Evolutionary conservation across 2,113 vertebrate genomes (phyloP), one percentile per base, ranked within the genome.

Genomic region (Perccottus glenii): DNA sequence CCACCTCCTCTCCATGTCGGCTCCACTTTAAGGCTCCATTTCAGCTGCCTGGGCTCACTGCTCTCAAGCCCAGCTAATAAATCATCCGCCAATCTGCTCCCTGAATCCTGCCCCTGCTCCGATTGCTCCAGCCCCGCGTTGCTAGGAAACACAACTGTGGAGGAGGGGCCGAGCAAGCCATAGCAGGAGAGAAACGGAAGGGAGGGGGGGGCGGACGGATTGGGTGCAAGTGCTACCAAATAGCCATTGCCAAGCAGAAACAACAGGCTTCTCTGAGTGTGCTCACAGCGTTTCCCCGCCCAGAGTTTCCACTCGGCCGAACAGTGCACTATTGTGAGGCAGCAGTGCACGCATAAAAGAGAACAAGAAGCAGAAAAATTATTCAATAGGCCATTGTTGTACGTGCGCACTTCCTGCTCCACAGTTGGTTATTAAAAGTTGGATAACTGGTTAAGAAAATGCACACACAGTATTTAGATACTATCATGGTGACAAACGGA

Each of bases 41-140:
- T 93, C 93, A 93, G 92, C 93, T 94, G 92, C 92, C 86, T 63
- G 83, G 88, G 88, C 90, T 94, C 93, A 82, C 92, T 79, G 78
- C 85, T 89, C 93, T 92, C 86, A 64, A 90, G 92, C 92, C 92
- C 90, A 70, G 82, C 93, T 89, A 92, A 96, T 97, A 96, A 95
- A 96, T 96, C 96, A 96, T 89, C 93, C 92, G 75, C 93, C 93
- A 92, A 92, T 94, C 93, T 92, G 93, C 93, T 93, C 91, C 70
- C 87, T 86, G 93, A 94, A 94, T 95, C 72, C 91, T 90, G 93
- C 93, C 94, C 91, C 88, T 71, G 86, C 92, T 85, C 89, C 85
- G 82, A 93, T 88, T 92, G 94, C 94, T 94, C 94, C 82, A 87
- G 91, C 91, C 92, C 92, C 42, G 67, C 81, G 96, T 98, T 96